A percentile compares a stretch with the other conserved stretches of the same genome.
These are phyloP conservation scores for Stichodactyla helianthus DNA, from an alignment of 64 coral and sea anemone genomes.

Conservation along the genomic window DNA sequence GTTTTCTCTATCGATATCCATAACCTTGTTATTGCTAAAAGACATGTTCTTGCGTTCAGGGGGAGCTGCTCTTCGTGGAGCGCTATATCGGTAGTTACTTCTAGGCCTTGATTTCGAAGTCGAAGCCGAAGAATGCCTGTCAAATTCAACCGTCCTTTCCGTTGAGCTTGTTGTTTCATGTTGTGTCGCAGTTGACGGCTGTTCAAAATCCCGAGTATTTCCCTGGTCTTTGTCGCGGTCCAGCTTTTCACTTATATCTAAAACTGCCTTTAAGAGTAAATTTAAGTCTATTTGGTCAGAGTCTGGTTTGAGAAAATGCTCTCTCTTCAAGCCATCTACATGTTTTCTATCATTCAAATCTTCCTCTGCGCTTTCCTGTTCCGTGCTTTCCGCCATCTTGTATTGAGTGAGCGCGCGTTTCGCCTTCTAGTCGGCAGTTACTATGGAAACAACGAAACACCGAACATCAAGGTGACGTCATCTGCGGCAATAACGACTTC, in stretches of 20 bases:
- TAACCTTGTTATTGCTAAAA: slow-evolving; percentile 80
- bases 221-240: slow-evolving; percentile 40
- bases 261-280: slow-evolving; percentile 79
- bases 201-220: background rate
- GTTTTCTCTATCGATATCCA: slow-evolving; percentile 93
- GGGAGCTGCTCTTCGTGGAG: slow-evolving; percentile 36
- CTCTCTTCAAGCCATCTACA: slow-evolving; percentile 55
- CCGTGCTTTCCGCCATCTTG: slow-evolving; percentile 58
- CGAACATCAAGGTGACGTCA: background rate
- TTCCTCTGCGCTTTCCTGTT: slow-evolving; percentile 29
- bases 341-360: slow-evolving; percentile 39
- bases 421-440: slow-evolving; percentile 9
- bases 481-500: background rate
- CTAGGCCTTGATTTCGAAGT: slow-evolving; percentile 57
- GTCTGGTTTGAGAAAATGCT: slow-evolving; percentile 90
- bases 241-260: slow-evolving; percentile 95
- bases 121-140: slow-evolving; percentile 24
- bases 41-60: slow-evolving; percentile 91
- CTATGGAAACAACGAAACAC: slow-evolving; percentile 44
- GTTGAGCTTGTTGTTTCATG: background rate
- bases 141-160: slow-evolving; percentile 29
- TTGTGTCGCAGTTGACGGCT: background rate
- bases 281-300: slow-evolving; percentile 98
- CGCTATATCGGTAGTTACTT: slow-evolving; percentile 47
- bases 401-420: slow-evolving; percentile 19